Percentiles rank a stretch among this genome's conserved stretches.
These are phyloP conservation scores for Phenganax marumi DNA, from an alignment of 92 coral and sea anemone species.

Conservation along the genomic window DNA sequence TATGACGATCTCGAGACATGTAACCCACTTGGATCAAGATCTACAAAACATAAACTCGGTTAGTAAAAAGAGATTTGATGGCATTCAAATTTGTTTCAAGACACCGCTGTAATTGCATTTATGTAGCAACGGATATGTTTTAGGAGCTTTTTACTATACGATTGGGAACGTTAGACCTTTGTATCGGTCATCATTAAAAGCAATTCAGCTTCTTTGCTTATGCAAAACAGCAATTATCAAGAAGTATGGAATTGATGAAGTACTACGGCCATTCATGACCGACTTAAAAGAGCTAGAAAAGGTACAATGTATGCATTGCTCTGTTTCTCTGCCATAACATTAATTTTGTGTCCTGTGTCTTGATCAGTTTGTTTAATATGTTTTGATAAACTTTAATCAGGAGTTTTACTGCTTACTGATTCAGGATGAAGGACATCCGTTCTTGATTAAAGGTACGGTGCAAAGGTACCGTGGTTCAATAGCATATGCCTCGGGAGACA, in stretches of 20 bases:
- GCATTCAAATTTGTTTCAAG: too few species aligned
- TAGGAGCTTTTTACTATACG: conserved; percentile 16
- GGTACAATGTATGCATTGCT: neutral
- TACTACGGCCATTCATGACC: conserved; percentile 9
- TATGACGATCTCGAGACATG: conserved; percentile 28
- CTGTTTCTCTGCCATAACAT: neutral
- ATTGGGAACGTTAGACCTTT: neutral
- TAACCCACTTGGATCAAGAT: conserved; percentile 38
- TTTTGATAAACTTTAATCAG: neutral
- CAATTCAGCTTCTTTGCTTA: conserved; percentile 17
- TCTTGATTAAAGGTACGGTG: neutral
- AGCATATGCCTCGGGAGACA: conserved; percentile 8
- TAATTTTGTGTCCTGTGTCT: neutral
- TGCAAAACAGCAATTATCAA: neutral
- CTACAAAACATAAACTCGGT: conserved; percentile 15
- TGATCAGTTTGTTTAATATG: neutral
- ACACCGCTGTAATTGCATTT: too few species aligned
- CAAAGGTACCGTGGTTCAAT: conserved; percentile 10
- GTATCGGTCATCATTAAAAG: conserved; percentile 7
- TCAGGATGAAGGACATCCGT: conserved; percentile 21
- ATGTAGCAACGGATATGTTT: too few species aligned
- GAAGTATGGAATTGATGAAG: conserved; percentile 17
- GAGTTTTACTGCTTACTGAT: neutral
- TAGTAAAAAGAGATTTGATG: too few species aligned
- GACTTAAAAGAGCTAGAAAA: conserved; percentile 21